Percentiles rank a stretch among this genome's conserved stretches.
phyloP scores from a whole-genome alignment of 92 coral and sea anemone genomes.

The Micromussa lordhowensis region DNA sequence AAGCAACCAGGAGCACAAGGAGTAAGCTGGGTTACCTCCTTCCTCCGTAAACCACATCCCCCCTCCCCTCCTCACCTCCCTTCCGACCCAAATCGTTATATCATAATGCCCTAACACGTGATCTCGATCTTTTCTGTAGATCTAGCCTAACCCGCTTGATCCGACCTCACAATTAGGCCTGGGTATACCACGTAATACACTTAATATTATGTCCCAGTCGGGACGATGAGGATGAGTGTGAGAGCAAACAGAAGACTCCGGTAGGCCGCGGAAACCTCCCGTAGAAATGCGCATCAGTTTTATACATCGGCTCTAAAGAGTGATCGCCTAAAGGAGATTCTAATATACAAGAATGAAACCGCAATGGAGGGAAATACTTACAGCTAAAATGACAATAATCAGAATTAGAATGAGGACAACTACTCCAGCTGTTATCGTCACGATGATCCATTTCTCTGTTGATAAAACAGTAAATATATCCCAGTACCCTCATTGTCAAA shows the following conservation, averaged over 20 bases:
- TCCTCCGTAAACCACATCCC: not conserved
- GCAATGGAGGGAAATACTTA: not conserved
- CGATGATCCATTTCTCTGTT: slow-evolving; percentile 16
- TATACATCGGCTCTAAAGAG: not conserved
- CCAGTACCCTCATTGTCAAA: not conserved
- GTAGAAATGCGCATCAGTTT: too few relatives aligned
- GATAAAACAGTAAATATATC: not conserved
- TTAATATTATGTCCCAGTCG: too few relatives aligned
- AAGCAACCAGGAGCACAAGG: not conserved
- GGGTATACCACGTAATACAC: too few relatives aligned
- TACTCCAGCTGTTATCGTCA: not conserved
- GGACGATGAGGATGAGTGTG: too few relatives aligned
- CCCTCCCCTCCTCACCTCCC: not conserved
- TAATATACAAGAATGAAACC: not conserved
- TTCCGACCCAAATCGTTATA: not conserved
- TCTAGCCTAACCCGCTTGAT: not conserved
- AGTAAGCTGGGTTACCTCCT: not conserved
- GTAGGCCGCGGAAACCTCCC: too few relatives aligned
- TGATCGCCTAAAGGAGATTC: not conserved
- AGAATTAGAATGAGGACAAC: not conserved
- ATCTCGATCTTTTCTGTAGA: not conserved
- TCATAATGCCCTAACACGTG: not conserved
- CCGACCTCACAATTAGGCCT: too few relatives aligned
- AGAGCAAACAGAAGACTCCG: too few relatives aligned
- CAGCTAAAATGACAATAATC: slow-evolving; percentile 1